Base-by-base conservation (phyloP, 2,797 vertebrate species). In the Cetoscarus ocellatus region DNA sequence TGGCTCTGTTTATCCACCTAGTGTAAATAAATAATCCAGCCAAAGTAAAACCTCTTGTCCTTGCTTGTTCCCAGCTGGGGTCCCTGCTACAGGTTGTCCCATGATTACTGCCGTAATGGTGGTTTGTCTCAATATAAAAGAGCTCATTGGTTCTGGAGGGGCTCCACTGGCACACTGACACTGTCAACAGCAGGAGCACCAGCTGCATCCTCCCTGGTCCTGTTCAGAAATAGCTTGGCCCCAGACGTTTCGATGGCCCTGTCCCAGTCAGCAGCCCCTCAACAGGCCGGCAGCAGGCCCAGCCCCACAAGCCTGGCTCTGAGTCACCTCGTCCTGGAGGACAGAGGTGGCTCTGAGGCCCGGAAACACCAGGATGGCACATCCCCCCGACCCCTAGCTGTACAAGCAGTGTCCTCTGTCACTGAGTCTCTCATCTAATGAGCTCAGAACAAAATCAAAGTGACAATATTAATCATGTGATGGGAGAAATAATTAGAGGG, bases 401-500 rank as follows among this genome's bases (percentile, higher is more conserved):
- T 76, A 57, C 48, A 3, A 59, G 59, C 83, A 36, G 47, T n/a
- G 67, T 70, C 77, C 63, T 59, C 71, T 64, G 79, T 71, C 76
- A 77, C 47, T 18, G 42, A 50, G 58, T 40, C 59, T 67, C 57
- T 73, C 44, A 42, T 86, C 18, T 57, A 61, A 79, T 15, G 61
- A 55, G 40, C 73, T 73, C 67, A 73, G 52, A 67, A 75, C 69
- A 76, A 88, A 91, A 89, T 89, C 78, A 86, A 91, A 91, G 84
- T 85, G 86, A 88, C 87, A 82, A 60, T 83, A 88, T 89, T 91
- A 91, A 93, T 91, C 79, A 88, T 82, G 80, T 68, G 85, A 83
- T 45, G 77, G 54, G 50, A 71, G 61, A 84, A 86, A 88, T 86
- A 88, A 93, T 92, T 87, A 86, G 58, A 68, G 50, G 70, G 70